A percentile compares a stretch with the other conserved stretches of the same genome.
Conservation (phyloP, 2,113 vertebrate species). For the Neogobius melanostomus region DNA sequence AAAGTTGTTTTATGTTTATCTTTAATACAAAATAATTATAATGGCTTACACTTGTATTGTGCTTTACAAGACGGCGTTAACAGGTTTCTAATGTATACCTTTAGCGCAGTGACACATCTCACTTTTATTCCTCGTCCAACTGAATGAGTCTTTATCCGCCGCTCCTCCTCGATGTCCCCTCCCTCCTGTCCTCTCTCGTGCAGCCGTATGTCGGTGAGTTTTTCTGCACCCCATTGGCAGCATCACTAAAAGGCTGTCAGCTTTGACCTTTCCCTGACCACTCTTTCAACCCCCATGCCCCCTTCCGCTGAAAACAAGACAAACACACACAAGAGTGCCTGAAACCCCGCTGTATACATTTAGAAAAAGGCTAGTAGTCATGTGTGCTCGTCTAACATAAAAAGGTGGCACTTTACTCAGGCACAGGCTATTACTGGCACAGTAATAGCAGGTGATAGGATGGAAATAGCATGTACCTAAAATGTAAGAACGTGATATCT, state of each 20-base stretch:
- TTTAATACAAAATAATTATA: too few species aligned
- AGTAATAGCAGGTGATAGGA: too few species aligned
- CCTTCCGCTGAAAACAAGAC: slow-evolving; percentile 6
- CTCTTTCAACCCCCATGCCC: slow-evolving; percentile 6
- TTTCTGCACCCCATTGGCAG: slow-evolving; percentile 53
- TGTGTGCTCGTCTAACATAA: too few species aligned
- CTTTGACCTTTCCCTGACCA: slow-evolving; percentile 65
- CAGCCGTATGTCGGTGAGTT: slow-evolving; percentile 41
- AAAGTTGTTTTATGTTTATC: too few species aligned
- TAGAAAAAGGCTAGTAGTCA: not conserved
- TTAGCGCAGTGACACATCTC: slow-evolving; percentile 18
- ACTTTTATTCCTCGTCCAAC: slow-evolving; percentile 45
- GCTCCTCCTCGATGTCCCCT: slow-evolving; percentile 38
- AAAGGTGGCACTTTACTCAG: too few species aligned
- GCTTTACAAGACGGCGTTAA: too few species aligned
- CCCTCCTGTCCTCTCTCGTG: slow-evolving; percentile 36
- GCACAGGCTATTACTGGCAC: too few species aligned
- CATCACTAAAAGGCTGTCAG: slow-evolving; percentile 69
- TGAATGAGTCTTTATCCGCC: slow-evolving; percentile 16
- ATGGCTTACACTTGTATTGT: too few species aligned
- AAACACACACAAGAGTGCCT: not conserved
- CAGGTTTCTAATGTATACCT: too few species aligned
- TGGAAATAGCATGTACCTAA: too few species aligned
- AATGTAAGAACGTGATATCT: too few species aligned
- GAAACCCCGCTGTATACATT: not conserved